A percentile compares a stretch with the other conserved stretches of the same genome.
Evolutionary conservation across 2,888 invertebrate genomes (phyloP).

Genomic region (Noctua janthina): DNA sequence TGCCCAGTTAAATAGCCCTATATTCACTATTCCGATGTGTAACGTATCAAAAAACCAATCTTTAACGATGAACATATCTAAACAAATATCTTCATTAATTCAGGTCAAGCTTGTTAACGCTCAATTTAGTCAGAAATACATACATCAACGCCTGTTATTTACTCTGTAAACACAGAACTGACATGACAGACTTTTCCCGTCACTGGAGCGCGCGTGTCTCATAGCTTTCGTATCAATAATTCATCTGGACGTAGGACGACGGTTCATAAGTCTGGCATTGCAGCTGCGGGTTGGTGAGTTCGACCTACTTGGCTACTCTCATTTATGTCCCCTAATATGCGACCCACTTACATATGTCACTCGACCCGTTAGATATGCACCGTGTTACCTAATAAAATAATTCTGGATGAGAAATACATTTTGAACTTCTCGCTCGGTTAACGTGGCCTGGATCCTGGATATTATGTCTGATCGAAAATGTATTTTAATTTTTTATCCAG

Average conservation of each 20-base stretch:
- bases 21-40: not conserved
- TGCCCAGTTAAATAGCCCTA: not conserved
- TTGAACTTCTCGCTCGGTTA: conserved; percentile 37
- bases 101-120: conserved; percentile 43
- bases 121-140: conserved; percentile 33
- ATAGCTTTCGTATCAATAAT: conserved; percentile 78
- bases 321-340: conserved; percentile 86
- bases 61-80: conserved; percentile 4
- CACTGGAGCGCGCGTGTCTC: conserved; percentile 45
- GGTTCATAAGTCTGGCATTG: conserved; percentile 70
- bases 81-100: conserved; percentile 11
- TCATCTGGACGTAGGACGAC: conserved; percentile 76
- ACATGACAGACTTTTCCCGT: conserved; percentile 48
- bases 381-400: conserved; percentile 73
- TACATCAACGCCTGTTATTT: conserved; percentile 40
- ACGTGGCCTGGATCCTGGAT: conserved; percentile 11
- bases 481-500: not conserved
- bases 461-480: conserved; percentile 9
- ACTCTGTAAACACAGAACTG: conserved; percentile 34
- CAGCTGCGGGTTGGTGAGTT: conserved; percentile 57
- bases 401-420: conserved; percentile 48
- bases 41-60: not conserved
- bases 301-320: conserved; percentile 84
- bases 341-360: conserved; percentile 82
- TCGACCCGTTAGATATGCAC: conserved; percentile 73